Percentiles rank a stretch among this genome's conserved stretches.
Conservation (phyloP, 1,140 invertebrate species). For the Linepithema humile region DNA sequence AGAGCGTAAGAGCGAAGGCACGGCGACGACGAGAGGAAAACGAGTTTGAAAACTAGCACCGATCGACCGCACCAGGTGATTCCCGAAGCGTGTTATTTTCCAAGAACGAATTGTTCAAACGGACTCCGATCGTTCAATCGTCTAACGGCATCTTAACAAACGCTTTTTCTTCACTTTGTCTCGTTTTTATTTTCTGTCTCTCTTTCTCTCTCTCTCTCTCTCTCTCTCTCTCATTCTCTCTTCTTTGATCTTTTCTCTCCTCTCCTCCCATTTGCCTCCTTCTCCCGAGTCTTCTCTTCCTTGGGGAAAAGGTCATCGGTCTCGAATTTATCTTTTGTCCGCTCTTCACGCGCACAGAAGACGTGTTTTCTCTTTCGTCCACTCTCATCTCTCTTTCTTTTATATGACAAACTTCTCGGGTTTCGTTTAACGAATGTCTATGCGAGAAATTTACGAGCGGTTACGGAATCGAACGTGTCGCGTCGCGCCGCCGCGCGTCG, state of each 20-base stretch:
- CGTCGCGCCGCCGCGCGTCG: slow-evolving; percentile 6
- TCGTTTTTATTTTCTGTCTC: slow-evolving; percentile 42
- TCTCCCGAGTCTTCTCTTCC: slow-evolving; percentile 37
- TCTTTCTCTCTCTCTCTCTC: not conserved
- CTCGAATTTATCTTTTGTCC: slow-evolving; percentile 73
- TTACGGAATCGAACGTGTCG: slow-evolving; percentile 21
- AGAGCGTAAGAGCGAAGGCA: slow-evolving; percentile 55
- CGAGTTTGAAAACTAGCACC: slow-evolving; percentile 74
- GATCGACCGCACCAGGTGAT: slow-evolving; percentile 67
- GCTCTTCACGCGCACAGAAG: slow-evolving; percentile 54
- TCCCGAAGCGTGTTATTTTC: slow-evolving; percentile 64
- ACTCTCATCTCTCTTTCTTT: not conserved
- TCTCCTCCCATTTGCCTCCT: not conserved
- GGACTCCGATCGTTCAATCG: slow-evolving; percentile 66
- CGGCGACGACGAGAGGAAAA: slow-evolving; percentile 55
- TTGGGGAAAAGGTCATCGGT: slow-evolving; percentile 70
- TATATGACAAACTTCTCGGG: slow-evolving; percentile 24
- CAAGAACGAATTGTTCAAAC: slow-evolving; percentile 68
- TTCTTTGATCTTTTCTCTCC: not conserved
- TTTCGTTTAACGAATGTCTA: slow-evolving; percentile 38
- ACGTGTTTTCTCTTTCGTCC: slow-evolving; percentile 39
- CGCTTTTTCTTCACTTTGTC: slow-evolving; percentile 56
- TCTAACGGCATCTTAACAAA: slow-evolving; percentile 69
- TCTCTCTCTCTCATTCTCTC: not conserved
- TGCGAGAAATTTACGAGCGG: slow-evolving; percentile 48